Percentiles rank a stretch among this genome's conserved stretches.
phyloP scores from a whole-genome alignment of 2,888 invertebrate species.

The Adela reaumurella region DNA sequence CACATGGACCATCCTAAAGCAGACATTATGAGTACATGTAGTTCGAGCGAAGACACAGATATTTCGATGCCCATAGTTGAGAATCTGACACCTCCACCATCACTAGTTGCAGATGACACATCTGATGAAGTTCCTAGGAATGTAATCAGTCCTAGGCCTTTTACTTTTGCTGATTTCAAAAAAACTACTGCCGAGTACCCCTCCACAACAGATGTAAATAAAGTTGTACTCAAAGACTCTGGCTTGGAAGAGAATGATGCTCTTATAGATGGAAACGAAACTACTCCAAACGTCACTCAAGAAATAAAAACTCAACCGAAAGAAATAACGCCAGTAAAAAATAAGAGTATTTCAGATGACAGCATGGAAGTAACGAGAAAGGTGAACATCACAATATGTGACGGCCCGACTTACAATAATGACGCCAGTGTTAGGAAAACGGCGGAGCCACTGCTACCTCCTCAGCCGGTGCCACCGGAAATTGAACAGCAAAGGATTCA shows the following conservation, averaged over 20 bases:
- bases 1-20: slow-evolving; percentile 27
- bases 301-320: too few species aligned
- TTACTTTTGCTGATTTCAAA: slow-evolving; percentile 59
- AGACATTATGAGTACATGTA: slow-evolving; percentile 26
- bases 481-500: slow-evolving; percentile 78
- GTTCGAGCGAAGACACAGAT: slow-evolving; percentile 24
- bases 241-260: too few species aligned
- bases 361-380: slow-evolving; percentile 18
- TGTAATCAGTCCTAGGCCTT: slow-evolving; percentile 35
- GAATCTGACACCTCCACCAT: neutral
- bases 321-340: neutral
- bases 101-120: slow-evolving; percentile 11
- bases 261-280: too few species aligned
- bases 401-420: slow-evolving; percentile 22
- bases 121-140: slow-evolving; percentile 14
- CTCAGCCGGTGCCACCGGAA: slow-evolving; percentile 74
- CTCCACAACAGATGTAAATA: slow-evolving; percentile 8
- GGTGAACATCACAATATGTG: slow-evolving; percentile 40
- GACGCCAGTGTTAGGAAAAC: slow-evolving; percentile 25
- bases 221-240: too few species aligned
- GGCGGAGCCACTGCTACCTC: slow-evolving; percentile 51
- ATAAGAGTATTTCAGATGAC: neutral
- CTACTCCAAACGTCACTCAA: too few species aligned
- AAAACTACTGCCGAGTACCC: slow-evolving; percentile 21
- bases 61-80: neutral